Base-by-base conservation (phyloP, 2,113 vertebrate species). In the Crypturellus undulatus region DNA sequence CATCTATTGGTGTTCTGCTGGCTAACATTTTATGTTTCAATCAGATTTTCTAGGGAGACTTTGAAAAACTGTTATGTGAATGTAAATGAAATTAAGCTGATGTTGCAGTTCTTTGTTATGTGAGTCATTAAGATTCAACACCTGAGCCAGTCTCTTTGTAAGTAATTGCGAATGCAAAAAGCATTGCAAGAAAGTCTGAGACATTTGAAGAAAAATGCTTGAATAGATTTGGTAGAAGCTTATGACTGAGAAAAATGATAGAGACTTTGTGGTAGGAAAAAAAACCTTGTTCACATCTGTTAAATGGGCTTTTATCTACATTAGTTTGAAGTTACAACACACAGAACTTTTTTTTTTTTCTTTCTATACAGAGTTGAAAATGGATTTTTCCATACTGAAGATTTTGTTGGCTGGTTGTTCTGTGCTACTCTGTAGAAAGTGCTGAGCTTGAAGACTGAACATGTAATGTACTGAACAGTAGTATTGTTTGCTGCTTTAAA, bases 31-130 rank as follows among this genome's bases (percentile, higher is more conserved):
- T 92, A 21, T 12, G 21, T 77, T 91, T 72, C 70, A 91, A 91
- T 85, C 47, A 67, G 34, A 70, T 90, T 95, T 95, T 83, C 84
- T 80, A 8, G 34, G 71, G 70, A 88, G 75, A 73, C 14, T 90
- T 60, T 43, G 34, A 58, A 68, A 89, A 90, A 64, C 11, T 20
- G n/a, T 79, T 87, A 80, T 3, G 0, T 38, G 42, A 67, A 79
- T 56, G 45, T 56, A 78, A 89, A 93, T 83, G 59, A 59, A 64
- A 92, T 89, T 79, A 91, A 85, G 71, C 4, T 71, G 75, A 63
- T 79, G 81, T 40, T 92, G 68, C 82, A 54, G 59, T 58, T 87
- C 59, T 42, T 82, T 83, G 42, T 94, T 77, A 7, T 67, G 51
- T 76, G 75, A 70, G 49, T 30, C 84, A 32, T 94, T 94, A 54